Base-by-base conservation (phyloP, 2,113 vertebrate genomes). In the Furnarius figulus region DNA sequence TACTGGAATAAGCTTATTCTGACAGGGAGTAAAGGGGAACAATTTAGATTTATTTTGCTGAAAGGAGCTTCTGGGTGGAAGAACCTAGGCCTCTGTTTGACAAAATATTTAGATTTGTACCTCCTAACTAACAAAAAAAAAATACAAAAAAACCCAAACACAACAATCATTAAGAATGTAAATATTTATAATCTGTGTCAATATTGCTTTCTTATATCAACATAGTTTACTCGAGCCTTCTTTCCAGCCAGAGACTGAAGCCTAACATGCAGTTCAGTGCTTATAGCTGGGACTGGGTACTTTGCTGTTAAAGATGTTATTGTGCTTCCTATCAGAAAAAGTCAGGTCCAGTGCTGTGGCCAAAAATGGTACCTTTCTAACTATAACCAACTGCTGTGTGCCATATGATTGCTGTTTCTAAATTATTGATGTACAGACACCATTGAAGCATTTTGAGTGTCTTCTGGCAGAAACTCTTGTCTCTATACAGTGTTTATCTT, bases 81-180 rank as follows among this genome's bases (percentile, higher is more conserved):
- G 67, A 93, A 65, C 49, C 6, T 76, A 87, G 49, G 40, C 40
- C 31, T 90, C 1, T 85, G 70, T 91, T 89, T 91, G 71, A 66
- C 63, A 92, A 84, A 96, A 88, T 74, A 67, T 92, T 96, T 96
- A n/a, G 58, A 70, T 86, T 71, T 95, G 21, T 80, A 88, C 59
- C 55, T 89, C 83, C 46, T 92, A 83, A 86, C 83, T 92, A 76
- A 71, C 49, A 0, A 14, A 61, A 47, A 25, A 42, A 8, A 65
- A 42, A 15, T 13, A 22, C 8, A 67, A 61, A 52, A 8, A 9
- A 25, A 2, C 12, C 23, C n/a, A 62, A 71, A 28, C 31, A 44
- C 35, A 90, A 33, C 75, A 86, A 42, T 95, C 79, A 88, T 94
- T 90, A 86, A 30, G 59, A 93, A 77, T 88, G 75, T 93, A 96